Conservation (phyloP, 2,797 vertebrate genomes). For the Ptychadena robeensis region DNA sequence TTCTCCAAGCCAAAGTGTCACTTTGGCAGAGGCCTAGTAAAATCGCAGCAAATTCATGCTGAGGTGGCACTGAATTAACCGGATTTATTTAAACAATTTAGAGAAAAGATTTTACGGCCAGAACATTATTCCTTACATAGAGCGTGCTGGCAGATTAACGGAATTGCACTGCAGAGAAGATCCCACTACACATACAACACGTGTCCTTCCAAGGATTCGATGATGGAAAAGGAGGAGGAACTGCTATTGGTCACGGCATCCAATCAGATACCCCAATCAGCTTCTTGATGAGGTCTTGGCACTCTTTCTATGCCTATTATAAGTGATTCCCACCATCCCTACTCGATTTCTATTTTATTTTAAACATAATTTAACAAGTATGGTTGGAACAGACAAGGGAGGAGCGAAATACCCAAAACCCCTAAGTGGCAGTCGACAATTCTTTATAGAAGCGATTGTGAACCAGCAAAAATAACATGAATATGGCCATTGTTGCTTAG, state of each 20-base stretch:
- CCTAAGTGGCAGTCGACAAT: too few relatives aligned
- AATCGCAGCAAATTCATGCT: constrained; percentile 59
- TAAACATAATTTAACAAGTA: too few relatives aligned
- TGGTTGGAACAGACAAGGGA: too few relatives aligned
- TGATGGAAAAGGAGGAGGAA: neutral
- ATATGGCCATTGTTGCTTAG: too few relatives aligned
- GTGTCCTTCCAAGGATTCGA: neutral
- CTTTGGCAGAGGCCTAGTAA: constrained; percentile 65
- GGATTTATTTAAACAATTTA: constrained; percentile 65
- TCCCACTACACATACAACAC: neutral
- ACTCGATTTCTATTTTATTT: too few relatives aligned
- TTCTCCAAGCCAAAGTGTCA: constrained; percentile 64
- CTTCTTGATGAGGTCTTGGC: too few relatives aligned
- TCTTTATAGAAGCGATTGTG: too few relatives aligned
- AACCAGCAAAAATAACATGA: too few relatives aligned
- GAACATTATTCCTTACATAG: neutral
- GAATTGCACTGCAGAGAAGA: neutral
- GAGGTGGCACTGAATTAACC: constrained; percentile 68
- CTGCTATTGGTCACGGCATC: neutral
- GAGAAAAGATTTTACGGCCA: constrained; percentile 8
- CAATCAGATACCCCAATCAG: neutral
- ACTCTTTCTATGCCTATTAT: too few relatives aligned
- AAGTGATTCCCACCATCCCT: too few relatives aligned
- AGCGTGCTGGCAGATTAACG: neutral
- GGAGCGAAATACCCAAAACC: too few relatives aligned